These are phyloP conservation scores for Anguilla rostrata DNA, from an alignment of 2,113 vertebrate species.

Conservation along the genomic window DNA sequence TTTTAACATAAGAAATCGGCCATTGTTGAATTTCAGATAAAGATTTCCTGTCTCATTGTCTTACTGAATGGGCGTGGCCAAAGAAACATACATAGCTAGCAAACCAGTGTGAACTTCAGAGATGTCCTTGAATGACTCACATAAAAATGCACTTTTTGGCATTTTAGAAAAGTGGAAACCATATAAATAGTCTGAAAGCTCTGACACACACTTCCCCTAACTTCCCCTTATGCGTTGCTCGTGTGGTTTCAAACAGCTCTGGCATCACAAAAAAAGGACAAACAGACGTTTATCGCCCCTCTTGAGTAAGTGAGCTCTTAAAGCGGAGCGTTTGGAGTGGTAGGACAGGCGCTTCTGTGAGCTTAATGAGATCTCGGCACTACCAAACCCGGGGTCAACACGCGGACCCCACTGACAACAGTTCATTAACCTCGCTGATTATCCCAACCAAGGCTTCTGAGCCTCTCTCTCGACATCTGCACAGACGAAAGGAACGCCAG, in stretches of 20 bases:
- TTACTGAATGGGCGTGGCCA: no score
- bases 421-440: conserved; percentile 14
- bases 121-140: neutral
- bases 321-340: neutral
- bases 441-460: neutral
- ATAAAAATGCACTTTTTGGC: neutral
- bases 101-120: no score
- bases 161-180: conserved; percentile 1
- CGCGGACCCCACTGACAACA: neutral
- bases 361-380: conserved; percentile 3
- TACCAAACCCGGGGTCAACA: neutral
- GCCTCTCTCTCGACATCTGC: no score
- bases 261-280: neutral
- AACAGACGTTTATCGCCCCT: neutral
- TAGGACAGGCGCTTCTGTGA: neutral
- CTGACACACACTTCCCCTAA: neutral
- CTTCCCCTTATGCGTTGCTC: neutral
- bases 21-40: no score
- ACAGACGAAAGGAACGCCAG: no score
- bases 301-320: neutral
- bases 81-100: no score
- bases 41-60: no score
- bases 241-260: neutral
- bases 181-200: neutral
- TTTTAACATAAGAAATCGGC: no score